Conservation (phyloP, 1,140 invertebrate genomes). For the Tribolium madens region DNA sequence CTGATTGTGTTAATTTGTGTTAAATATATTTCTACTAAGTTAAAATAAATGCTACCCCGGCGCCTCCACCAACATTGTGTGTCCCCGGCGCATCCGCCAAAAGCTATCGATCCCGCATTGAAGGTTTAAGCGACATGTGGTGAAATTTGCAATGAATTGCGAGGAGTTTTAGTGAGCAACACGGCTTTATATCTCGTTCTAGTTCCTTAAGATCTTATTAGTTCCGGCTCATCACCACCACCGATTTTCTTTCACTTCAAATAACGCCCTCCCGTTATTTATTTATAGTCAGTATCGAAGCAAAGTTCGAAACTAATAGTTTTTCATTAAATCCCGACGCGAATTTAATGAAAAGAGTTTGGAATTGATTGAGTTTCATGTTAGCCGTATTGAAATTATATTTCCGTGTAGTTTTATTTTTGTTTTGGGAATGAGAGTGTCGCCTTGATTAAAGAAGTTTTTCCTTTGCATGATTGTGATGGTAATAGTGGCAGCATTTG, state of each 20-base stretch:
- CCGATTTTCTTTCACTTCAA: slow-evolving; percentile 22
- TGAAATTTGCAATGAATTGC: background rate
- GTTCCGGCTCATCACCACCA: slow-evolving; percentile 12
- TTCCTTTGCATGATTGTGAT: slow-evolving; percentile 44
- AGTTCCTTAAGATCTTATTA: slow-evolving; percentile 25
- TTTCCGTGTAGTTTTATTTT: slow-evolving; percentile 30
- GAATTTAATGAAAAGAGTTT: slow-evolving; percentile 25
- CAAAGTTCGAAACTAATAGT: slow-evolving; percentile 25
- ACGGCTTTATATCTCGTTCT: background rate
- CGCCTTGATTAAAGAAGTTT: slow-evolving; percentile 48
- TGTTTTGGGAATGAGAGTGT: background rate
- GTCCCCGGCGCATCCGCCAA: too few species aligned
- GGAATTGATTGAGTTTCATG: slow-evolving; percentile 13
- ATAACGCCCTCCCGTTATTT: slow-evolving; percentile 6
- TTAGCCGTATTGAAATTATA: slow-evolving; percentile 14
- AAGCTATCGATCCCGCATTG: too few species aligned
- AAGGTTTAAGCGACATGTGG: too few species aligned
- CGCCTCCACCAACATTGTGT: background rate
- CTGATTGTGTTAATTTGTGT: too few species aligned
- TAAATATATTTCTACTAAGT: too few species aligned
- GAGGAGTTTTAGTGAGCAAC: background rate
- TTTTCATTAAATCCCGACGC: slow-evolving; percentile 15
- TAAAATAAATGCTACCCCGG: background rate
- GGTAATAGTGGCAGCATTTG: slow-evolving; percentile 46
- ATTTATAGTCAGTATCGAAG: background rate